Percentiles rank a stretch among this genome's conserved stretches.
Conservation (phyloP, 2,888 invertebrate species). For the Pimpla rufipes region DNA sequence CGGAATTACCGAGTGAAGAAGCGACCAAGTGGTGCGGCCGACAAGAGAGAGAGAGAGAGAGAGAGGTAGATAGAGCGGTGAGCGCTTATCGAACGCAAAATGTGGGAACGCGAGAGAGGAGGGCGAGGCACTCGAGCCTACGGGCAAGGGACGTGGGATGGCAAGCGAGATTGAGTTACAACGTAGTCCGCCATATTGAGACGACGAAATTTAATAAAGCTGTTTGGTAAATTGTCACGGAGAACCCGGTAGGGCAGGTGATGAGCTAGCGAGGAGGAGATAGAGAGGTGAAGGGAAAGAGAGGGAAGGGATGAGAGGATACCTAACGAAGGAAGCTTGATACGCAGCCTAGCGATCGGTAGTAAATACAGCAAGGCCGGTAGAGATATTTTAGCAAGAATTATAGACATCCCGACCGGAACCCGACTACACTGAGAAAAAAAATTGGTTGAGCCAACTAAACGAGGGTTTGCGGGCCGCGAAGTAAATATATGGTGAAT, state of each 20-base stretch:
- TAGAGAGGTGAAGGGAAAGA: constrained; percentile 55
- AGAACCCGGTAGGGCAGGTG: constrained; percentile 61
- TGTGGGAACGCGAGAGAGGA: constrained; percentile 21
- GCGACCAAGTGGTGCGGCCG: not conserved
- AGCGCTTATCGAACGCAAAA: constrained; percentile 52
- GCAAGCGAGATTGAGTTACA: constrained; percentile 72
- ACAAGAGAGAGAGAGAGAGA: too few relatives aligned
- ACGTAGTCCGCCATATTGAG: constrained; percentile 71
- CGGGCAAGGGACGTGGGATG: constrained; percentile 64
- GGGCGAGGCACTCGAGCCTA: constrained; percentile 19
- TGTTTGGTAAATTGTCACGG: constrained; percentile 74
- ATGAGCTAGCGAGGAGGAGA: constrained; percentile 47
- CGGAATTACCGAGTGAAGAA: constrained; percentile 16
- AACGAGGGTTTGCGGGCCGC: too few relatives aligned
- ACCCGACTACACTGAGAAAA: constrained; percentile 26
- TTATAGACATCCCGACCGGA: constrained; percentile 29
- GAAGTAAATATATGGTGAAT: too few relatives aligned
- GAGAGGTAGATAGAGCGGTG: not conserved
- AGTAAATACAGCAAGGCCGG: not conserved
- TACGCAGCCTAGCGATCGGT: constrained; percentile 51
- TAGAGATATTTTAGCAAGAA: constrained; percentile 50
- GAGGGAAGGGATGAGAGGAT: constrained; percentile 9
- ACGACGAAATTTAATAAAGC: constrained; percentile 74
- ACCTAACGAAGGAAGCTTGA: constrained; percentile 19
- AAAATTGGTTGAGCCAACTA: too few relatives aligned